Evolutionary conservation across 2,113 vertebrate species (phyloP), one percentile per base, ranked within the genome.

Genomic region (Salvelinus fontinalis): DNA sequence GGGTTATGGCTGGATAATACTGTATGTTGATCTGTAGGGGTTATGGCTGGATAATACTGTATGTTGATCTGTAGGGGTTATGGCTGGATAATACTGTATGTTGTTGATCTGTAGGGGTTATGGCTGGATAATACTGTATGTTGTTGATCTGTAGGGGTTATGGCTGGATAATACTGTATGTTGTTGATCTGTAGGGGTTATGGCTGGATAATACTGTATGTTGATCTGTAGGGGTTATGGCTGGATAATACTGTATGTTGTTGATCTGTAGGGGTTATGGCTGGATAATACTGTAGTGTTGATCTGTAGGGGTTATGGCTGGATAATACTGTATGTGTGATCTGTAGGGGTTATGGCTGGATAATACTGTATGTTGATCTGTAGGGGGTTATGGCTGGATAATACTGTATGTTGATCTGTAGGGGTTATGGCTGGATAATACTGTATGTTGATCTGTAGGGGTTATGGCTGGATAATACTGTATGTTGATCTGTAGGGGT

Each of bases 151-250:
- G n/a, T 75, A 98, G 97, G 90, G 31, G 31, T 39, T 9, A 39
- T 9, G 8, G 39, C 39, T 44, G 39, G 9, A 3, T 44, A 9
- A 44, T 11, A 44, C 31, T 44, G 39, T 11, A 59, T 18, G 39
- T 5, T 2, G 84, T n/a, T n/a, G n/a, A 6, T 74, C 5, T 67
- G n/a, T 75, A 98, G 96, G 90, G 99, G 97, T 39, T 9, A 39
- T 9, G 7, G 39, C 39, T 44, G 39, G 9, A 3, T 44, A 9
- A 44, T 11, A 44, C 31, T 44, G 39, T 11, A 59, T 12, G 26
- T 5, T 2, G 84, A 6, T 74, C 5, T 67, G n/a, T 75, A 98
- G 96, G 90, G 99, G 97, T 39, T 9, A 39, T 39, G 8, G 8
- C 39, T 44, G 39, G 8, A 2, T 44, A 9, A 44, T 11, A 44